Percentiles rank a stretch among this genome's conserved stretches.
Evolutionary conservation across 2,888 invertebrate genomes (phyloP).

Genomic region (Andrena haemorrhoa): DNA sequence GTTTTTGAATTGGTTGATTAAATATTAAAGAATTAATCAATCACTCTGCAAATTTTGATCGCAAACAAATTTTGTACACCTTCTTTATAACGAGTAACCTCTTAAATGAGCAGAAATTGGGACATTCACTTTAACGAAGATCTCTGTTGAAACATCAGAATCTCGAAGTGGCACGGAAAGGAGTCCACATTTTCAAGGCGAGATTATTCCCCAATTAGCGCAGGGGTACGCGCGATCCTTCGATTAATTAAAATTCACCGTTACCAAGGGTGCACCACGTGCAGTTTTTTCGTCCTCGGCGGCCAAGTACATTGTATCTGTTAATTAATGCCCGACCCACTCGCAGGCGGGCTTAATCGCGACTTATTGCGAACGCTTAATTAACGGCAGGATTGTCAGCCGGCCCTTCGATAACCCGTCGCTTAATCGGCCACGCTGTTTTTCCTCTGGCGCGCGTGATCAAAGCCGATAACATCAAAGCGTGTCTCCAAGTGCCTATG

Average conservation of each 20-base stretch:
- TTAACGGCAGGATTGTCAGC: constrained; percentile 56
- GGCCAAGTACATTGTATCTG: constrained; percentile 55
- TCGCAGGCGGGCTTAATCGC: constrained; percentile 47
- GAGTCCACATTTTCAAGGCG: constrained; percentile 13
- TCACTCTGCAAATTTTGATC: too few relatives aligned
- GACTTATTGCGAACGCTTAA: constrained; percentile 66
- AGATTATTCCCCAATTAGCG: constrained; percentile 60
- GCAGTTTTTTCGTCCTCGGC: constrained; percentile 31
- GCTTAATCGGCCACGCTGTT: constrained; percentile 36
- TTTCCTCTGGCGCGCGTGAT: constrained; percentile 27
- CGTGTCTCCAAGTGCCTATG: not conserved
- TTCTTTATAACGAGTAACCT: too few relatives aligned
- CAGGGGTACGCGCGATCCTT: constrained; percentile 43
- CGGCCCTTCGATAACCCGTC: constrained; percentile 21
- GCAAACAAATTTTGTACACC: too few relatives aligned
- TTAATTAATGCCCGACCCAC: constrained; percentile 68
- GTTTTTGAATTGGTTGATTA: too few relatives aligned
- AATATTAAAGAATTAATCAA: too few relatives aligned
- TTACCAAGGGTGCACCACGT: constrained; percentile 10
- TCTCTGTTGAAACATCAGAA: too few relatives aligned
- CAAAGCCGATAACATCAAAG: constrained; percentile 51
- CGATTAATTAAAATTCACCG: constrained; percentile 69
- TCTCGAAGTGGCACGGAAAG: not conserved
- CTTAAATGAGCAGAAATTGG: too few relatives aligned
- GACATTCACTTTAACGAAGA: too few relatives aligned